Percentiles rank a stretch among this genome's conserved stretches.
phyloP scores from a whole-genome alignment of 2,797 vertebrate genomes.

The Alectoris magna region DNA sequence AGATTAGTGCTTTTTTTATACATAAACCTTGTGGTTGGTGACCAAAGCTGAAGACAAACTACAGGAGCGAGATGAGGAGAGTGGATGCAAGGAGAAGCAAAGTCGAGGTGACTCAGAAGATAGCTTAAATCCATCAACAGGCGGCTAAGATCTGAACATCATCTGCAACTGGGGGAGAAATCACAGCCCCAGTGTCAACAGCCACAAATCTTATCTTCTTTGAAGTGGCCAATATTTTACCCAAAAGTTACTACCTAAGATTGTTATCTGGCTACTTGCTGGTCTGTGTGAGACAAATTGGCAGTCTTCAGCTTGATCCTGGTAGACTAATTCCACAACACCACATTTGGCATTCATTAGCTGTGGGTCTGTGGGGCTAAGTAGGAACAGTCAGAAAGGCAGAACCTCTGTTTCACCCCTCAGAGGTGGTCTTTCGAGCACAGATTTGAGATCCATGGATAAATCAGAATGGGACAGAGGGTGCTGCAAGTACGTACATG shows the following conservation, averaged over 20 bases:
- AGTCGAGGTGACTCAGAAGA: neutral
- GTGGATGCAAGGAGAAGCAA: neutral
- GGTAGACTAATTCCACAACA: slow-evolving; percentile 68
- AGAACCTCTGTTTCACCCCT: slow-evolving; percentile 62
- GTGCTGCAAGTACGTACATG: slow-evolving; percentile 7
- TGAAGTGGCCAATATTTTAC: slow-evolving; percentile 65
- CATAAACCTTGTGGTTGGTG: slow-evolving; percentile 35
- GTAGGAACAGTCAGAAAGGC: slow-evolving; percentile 23
- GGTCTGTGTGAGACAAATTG: slow-evolving; percentile 62
- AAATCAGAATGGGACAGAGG: slow-evolving; percentile 26
- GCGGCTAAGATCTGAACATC: slow-evolving; percentile 61
- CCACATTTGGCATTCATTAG: slow-evolving; percentile 74
- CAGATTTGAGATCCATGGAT: slow-evolving; percentile 9
- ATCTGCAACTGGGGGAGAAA: slow-evolving; percentile 55
- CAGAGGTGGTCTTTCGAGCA: slow-evolving; percentile 58
- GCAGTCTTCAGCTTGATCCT: slow-evolving; percentile 57
- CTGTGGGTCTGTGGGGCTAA: slow-evolving; percentile 53
- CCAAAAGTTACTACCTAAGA: slow-evolving; percentile 63
- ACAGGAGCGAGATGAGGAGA: neutral
- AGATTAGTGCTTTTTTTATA: slow-evolving; percentile 53
- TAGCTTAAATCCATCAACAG: slow-evolving; percentile 64
- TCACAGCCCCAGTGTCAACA: slow-evolving; percentile 48
- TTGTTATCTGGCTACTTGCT: slow-evolving; percentile 64
- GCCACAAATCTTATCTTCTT: slow-evolving; percentile 64
- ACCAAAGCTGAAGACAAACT: slow-evolving; percentile 54